A percentile compares a stretch with the other conserved stretches of the same genome.
These are phyloP conservation scores for Microtus richardsoni DNA, from an alignment of 2,113 vertebrate species.

Conservation along the genomic window DNA sequence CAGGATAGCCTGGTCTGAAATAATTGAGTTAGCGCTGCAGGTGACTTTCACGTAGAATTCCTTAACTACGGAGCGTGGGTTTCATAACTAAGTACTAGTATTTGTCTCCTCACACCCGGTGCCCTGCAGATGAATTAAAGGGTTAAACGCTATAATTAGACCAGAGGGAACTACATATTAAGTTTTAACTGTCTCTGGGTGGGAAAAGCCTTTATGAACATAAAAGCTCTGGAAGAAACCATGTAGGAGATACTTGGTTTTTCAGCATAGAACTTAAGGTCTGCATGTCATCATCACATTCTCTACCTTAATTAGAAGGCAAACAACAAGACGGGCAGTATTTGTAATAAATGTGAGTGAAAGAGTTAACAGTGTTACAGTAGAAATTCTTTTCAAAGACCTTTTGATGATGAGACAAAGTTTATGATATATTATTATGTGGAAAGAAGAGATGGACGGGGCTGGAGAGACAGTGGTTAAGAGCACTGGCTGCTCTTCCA, in stretches of 20 bases:
- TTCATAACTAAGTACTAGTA: neutral
- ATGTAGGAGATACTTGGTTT: neutral
- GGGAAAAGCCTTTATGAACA: constrained; percentile 34
- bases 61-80: neutral
- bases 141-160: constrained; percentile 50
- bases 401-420: constrained; percentile 19
- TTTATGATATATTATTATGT: neutral
- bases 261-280: constrained; percentile 17
- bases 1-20: neutral
- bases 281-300: neutral
- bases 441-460: neutral
- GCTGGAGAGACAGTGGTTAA: neutral
- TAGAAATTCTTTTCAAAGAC: constrained; percentile 52
- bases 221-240: constrained; percentile 39
- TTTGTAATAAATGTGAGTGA: constrained; percentile 25
- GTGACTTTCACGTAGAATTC: neutral
- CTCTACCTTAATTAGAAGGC: constrained; percentile 54
- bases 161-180: neutral
- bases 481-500: neutral
- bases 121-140: constrained; percentile 8
- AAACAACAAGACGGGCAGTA: constrained; percentile 18
- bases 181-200: constrained; percentile 23
- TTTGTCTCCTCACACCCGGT: neutral
- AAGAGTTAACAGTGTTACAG: constrained; percentile 34
- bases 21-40: neutral